phyloP scores from a whole-genome alignment of 2,797 vertebrate species.

The Artibeus lituratus region DNA sequence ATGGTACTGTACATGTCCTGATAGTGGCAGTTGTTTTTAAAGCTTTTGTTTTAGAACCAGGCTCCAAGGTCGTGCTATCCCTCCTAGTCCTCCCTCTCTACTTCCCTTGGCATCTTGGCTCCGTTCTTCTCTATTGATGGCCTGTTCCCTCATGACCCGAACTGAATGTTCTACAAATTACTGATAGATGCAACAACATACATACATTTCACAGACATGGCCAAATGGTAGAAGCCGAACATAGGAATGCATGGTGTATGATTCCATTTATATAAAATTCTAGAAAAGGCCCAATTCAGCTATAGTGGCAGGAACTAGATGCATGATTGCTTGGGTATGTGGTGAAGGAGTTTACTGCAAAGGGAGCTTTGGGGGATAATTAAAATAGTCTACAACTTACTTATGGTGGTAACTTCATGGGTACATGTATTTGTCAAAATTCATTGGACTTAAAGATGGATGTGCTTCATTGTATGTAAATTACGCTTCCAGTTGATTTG shows the following conservation, averaged over 20 bases:
- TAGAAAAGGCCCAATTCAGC: background rate
- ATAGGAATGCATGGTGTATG: background rate
- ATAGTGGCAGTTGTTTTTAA: background rate
- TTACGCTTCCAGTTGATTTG: background rate
- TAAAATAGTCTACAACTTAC: background rate
- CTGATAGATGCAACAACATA: background rate
- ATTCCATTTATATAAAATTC: background rate
- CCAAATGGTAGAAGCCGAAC: background rate
- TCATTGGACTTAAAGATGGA: background rate
- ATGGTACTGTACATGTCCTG: background rate
- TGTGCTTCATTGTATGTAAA: background rate
- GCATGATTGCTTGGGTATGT: background rate
- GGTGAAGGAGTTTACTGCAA: background rate
- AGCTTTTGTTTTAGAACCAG: background rate
- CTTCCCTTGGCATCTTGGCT: background rate
- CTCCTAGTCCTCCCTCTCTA: background rate
- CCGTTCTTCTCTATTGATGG: background rate
- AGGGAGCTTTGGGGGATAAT: background rate
- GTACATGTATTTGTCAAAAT: background rate
- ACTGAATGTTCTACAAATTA: background rate
- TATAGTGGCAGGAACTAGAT: background rate
- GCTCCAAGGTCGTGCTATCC: background rate
- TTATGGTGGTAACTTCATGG: background rate
- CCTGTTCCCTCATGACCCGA: background rate
- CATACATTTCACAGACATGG: background rate